phyloP scores from a whole-genome alignment of 2,113 vertebrate species.

The Hypomesus transpacificus region DNA sequence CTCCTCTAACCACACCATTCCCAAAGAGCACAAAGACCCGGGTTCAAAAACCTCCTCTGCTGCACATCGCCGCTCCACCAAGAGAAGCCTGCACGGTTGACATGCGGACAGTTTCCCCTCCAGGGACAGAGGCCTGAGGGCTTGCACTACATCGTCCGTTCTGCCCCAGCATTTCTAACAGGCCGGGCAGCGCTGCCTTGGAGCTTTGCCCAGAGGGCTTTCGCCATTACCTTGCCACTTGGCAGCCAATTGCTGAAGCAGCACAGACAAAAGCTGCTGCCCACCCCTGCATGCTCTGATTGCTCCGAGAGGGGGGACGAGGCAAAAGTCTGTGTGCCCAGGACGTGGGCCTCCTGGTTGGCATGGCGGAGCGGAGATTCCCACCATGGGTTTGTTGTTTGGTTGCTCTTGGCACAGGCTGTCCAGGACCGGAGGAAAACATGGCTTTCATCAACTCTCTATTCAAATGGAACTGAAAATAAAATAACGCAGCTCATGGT shows the following conservation, averaged over 20 bases:
- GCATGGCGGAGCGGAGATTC: constrained; percentile 52
- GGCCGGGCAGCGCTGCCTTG: constrained; percentile 24
- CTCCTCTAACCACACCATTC: too few species aligned
- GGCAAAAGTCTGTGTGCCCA: constrained; percentile 39
- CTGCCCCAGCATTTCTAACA: constrained; percentile 48
- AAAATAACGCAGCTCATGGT: too few species aligned
- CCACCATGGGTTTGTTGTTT: constrained; percentile 53
- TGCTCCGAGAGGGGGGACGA: constrained; percentile 49
- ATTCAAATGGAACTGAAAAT: too few species aligned
- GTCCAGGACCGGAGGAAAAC: constrained; percentile 55
- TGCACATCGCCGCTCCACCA: too few species aligned
- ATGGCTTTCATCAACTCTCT: constrained; percentile 50
- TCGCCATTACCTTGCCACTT: constrained; percentile 75
- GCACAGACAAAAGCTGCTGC: constrained; percentile 67
- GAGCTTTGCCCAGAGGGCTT: constrained; percentile 40
- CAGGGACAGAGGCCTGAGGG: constrained; percentile 45
- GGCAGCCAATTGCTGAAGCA: constrained; percentile 71
- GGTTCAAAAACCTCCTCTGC: too few species aligned
- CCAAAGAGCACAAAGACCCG: too few species aligned
- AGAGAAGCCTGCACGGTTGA: not conserved
- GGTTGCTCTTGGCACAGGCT: constrained; percentile 54
- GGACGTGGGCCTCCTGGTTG: constrained; percentile 59
- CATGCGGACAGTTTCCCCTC: not conserved
- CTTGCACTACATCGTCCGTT: constrained; percentile 65
- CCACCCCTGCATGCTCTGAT: constrained; percentile 75